phyloP scores from a whole-genome alignment of 2,888 invertebrate species.

The Melinaea menophilus region DNA sequence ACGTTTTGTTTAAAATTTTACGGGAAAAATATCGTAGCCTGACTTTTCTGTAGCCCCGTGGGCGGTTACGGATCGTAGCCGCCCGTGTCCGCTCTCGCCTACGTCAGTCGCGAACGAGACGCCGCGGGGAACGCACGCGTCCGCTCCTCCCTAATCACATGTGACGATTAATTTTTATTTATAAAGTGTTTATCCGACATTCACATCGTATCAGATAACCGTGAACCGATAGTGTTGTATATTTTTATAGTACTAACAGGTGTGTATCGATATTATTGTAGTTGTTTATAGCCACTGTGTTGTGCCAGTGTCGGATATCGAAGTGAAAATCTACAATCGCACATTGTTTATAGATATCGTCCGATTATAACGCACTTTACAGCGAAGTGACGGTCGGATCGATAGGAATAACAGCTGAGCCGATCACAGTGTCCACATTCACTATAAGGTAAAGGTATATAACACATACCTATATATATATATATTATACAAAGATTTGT shows the following conservation, averaged over 20 bases:
- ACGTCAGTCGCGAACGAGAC: constrained; percentile 65
- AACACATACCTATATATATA: background rate
- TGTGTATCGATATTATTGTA: constrained; percentile 50
- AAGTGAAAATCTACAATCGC: constrained; percentile 49
- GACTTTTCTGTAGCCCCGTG: constrained; percentile 62
- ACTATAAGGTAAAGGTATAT: constrained; percentile 52
- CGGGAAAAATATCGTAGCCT: constrained; percentile 53
- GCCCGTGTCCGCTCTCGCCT: constrained; percentile 44
- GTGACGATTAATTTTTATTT: constrained; percentile 40
- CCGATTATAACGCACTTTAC: constrained; percentile 38
- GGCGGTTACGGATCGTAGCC: constrained; percentile 57
- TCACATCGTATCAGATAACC: constrained; percentile 31
- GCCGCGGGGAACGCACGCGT: constrained; percentile 43
- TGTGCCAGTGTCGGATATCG: constrained; percentile 51
- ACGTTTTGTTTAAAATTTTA: constrained; percentile 11
- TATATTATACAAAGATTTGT: background rate
- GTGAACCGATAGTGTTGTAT: constrained; percentile 33
- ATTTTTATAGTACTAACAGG: constrained; percentile 48
- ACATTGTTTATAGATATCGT: constrained; percentile 42
- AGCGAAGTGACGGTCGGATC: constrained; percentile 52
- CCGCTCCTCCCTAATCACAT: constrained; percentile 24
- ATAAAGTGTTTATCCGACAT: constrained; percentile 31
- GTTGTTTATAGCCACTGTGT: constrained; percentile 58
- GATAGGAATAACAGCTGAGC: constrained; percentile 63
- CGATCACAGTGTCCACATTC: constrained; percentile 52